These are phyloP conservation scores for Meandrusa payeni DNA, from an alignment of 2,888 invertebrate species.

Conservation along the genomic window DNA sequence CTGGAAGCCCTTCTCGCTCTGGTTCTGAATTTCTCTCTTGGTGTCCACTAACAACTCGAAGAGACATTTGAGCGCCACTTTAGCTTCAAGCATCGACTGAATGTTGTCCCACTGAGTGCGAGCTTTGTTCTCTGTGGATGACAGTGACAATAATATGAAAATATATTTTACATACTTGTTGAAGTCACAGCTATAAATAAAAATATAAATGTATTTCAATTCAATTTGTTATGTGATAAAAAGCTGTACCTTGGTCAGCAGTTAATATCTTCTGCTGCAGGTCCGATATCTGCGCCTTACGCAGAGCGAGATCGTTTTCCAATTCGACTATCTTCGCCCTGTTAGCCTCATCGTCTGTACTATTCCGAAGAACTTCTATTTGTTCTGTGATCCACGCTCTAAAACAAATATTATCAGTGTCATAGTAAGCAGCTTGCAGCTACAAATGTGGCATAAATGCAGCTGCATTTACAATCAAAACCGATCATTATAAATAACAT, in stretches of 20 bases:
- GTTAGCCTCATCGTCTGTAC: constrained; percentile 51
- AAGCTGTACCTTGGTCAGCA: constrained; percentile 86
- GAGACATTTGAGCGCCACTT: constrained; percentile 84
- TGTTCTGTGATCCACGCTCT: constrained; percentile 72
- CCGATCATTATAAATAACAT: too few species aligned
- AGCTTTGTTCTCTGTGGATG: constrained; percentile 81
- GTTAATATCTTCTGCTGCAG: constrained; percentile 91
- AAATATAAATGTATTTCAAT: too few species aligned
- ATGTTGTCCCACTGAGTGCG: constrained; percentile 86
- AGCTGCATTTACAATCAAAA: too few species aligned
- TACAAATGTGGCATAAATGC: too few species aligned
- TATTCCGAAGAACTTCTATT: constrained; percentile 70
- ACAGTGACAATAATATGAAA: too few species aligned
- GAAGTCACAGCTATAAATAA: too few species aligned
- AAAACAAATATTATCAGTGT: too few species aligned
- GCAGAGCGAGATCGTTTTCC: constrained; percentile 79
- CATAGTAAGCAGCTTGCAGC: too few species aligned
- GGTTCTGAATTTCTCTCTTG: constrained; percentile 71
- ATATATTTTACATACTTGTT: too few species aligned
- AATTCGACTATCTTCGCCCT: constrained; percentile 67
- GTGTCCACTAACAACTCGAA: constrained; percentile 81
- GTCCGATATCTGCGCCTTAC: constrained; percentile 88
- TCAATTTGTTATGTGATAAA: too few species aligned
- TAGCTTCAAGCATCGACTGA: constrained; percentile 89
- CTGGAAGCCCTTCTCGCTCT: constrained; percentile 73